Conservation (phyloP, 2,797 vertebrate species). For the Cyprinella venusta region DNA sequence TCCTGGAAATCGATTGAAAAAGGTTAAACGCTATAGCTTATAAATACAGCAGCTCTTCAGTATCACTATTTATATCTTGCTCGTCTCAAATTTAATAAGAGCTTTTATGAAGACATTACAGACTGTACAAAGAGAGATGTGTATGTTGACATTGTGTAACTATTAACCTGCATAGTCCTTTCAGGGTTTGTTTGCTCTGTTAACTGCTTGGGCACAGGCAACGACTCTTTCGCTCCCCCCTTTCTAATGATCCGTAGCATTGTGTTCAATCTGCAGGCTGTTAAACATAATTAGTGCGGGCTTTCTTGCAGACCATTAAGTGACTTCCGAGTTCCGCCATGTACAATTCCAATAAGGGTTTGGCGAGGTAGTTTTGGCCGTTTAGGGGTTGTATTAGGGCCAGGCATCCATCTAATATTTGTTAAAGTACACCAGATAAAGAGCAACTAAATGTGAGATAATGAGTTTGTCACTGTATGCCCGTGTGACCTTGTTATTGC, state of each 20-base stretch:
- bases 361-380: neutral
- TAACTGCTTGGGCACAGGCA: neutral
- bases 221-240: neutral
- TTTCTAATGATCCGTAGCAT: neutral
- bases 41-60: neutral
- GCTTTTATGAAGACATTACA: neutral
- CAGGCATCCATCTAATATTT: neutral
- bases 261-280: neutral
- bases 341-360: neutral
- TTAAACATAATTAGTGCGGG: neutral
- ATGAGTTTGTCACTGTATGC: neutral
- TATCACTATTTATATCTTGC: neutral
- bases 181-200: constrained; percentile 19
- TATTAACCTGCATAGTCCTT: neutral
- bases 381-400: neutral
- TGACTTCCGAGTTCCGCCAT: neutral
- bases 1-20: neutral
- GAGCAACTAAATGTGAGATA: neutral
- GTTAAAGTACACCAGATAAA: neutral
- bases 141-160: neutral
- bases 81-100: neutral
- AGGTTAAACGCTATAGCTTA: neutral
- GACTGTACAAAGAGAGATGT: neutral
- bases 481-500: neutral
- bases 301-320: neutral